Percentiles rank a stretch among this genome's conserved stretches.
Evolutionary conservation across 2,113 vertebrate species (phyloP).

Genomic region (Hydropotes inermis): DNA sequence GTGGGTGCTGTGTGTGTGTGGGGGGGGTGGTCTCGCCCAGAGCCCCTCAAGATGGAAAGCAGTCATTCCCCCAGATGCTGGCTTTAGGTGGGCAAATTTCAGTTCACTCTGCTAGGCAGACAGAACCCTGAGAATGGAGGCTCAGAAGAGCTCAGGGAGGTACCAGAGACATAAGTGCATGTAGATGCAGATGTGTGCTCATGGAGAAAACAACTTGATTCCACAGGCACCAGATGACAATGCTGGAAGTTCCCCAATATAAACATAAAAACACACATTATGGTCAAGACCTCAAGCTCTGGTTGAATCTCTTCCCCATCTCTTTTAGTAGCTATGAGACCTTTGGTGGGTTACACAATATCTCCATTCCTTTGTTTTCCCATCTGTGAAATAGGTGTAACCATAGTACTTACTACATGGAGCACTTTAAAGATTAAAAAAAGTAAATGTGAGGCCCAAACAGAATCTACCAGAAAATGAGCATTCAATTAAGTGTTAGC

Average conservation of each 20-base stretch:
- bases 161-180: neutral
- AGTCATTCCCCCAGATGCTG: neutral
- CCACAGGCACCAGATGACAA: neutral
- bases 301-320: neutral
- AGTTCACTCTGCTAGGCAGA: neutral
- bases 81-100: neutral
- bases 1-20: too few relatives aligned
- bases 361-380: neutral
- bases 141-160: neutral
- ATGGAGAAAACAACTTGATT: neutral
- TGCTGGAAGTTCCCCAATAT: neutral
- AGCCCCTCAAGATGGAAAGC: neutral
- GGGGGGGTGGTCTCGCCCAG: rapidly evolving
- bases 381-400: neutral
- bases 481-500: neutral
- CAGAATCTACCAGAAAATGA: neutral
- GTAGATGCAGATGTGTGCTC: neutral
- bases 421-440: neutral
- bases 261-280: neutral
- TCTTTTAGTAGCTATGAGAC: neutral
- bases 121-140: neutral
- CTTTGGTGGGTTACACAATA: neutral
- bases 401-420: neutral
- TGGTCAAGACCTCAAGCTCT: neutral
- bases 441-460: neutral